Conservation (phyloP, 2,888 invertebrate species). For the Abrostola triplasia region DNA sequence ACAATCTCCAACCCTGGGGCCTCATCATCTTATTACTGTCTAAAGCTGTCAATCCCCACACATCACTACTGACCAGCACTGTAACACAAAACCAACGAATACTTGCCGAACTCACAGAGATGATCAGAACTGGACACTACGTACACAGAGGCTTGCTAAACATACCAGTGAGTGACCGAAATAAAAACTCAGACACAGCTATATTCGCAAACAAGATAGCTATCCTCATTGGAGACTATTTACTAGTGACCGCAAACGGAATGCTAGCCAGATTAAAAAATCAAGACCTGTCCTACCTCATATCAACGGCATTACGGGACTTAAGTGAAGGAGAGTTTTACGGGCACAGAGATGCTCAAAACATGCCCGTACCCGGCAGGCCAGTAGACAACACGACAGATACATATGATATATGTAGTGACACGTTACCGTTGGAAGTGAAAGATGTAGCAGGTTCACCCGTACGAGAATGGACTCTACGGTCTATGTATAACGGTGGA, state of each 20-base stretch:
- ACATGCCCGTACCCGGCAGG: constrained; percentile 91
- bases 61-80: constrained; percentile 87
- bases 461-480: constrained; percentile 91
- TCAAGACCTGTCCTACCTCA: constrained; percentile 93
- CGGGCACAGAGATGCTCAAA: constrained; percentile 92
- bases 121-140: constrained; percentile 95
- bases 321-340: constrained; percentile 95
- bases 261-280: constrained; percentile 92
- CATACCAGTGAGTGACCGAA: constrained; percentile 81
- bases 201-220: constrained; percentile 96
- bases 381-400: constrained; percentile 75
- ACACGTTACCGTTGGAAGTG: constrained; percentile 78
- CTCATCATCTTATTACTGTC: constrained; percentile 94
- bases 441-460: constrained; percentile 86
- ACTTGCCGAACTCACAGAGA: constrained; percentile 92
- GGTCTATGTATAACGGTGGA: constrained; percentile 92
- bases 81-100: constrained; percentile 85
- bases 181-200: constrained; percentile 90
- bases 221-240: constrained; percentile 94
- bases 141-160: constrained; percentile 91
- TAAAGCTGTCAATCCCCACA: constrained; percentile 91
- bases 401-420: constrained; percentile 70
- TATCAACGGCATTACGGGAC: constrained; percentile 94
- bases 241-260: constrained; percentile 94
- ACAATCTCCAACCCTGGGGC: constrained; percentile 95